These are phyloP conservation scores for Papilio polytes DNA, from an alignment of 1,140 invertebrate genomes.

Conservation along the genomic window DNA sequence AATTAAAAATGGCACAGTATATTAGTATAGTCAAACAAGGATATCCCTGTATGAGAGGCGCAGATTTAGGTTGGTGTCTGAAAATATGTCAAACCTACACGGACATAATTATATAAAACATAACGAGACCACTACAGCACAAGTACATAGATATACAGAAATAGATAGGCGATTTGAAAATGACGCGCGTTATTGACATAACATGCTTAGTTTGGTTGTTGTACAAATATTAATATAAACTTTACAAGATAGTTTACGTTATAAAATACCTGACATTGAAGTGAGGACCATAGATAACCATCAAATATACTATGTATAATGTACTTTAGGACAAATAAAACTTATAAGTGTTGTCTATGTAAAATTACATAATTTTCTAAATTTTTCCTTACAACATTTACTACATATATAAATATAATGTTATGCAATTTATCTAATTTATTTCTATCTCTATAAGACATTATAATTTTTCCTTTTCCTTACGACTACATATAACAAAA, in stretches of 20 bases:
- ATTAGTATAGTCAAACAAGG: background rate
- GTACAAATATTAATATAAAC: too few relatives aligned
- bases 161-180: too few relatives aligned
- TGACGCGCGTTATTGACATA: too few relatives aligned
- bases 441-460: background rate
- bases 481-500: background rate
- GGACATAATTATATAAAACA: too few relatives aligned
- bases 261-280: background rate
- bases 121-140: too few relatives aligned
- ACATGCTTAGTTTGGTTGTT: too few relatives aligned
- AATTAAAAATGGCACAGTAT: background rate
- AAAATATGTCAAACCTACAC: too few relatives aligned
- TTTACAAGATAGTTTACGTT: too few relatives aligned
- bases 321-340: background rate
- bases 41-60: background rate
- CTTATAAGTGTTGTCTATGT: background rate
- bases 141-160: too few relatives aligned
- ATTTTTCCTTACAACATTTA: background rate
- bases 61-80: too few relatives aligned
- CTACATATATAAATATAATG: background rate
- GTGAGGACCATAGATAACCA: background rate
- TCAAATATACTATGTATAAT: background rate
- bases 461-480: background rate
- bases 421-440: background rate
- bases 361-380: background rate